A percentile compares a stretch with the other conserved stretches of the same genome.
Evolutionary conservation across 2,113 vertebrate species (phyloP).

Genomic region (Cryptomyrus ogoouensis): DNA sequence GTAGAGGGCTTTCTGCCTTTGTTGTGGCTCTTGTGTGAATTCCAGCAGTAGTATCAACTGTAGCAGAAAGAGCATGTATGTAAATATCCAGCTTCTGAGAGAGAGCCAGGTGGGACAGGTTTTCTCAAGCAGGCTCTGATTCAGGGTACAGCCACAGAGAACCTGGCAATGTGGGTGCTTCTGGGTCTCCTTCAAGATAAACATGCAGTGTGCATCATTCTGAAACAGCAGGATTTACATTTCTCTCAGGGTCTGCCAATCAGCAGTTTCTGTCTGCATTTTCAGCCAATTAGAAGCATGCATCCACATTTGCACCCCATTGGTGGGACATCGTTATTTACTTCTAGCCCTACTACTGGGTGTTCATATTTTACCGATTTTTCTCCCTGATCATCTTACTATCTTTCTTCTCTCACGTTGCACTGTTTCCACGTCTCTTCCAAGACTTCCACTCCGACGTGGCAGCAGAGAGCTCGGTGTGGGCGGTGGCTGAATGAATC

Average conservation of each 20-base stretch:
- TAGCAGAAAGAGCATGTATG: conserved; percentile 29
- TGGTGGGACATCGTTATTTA: neutral
- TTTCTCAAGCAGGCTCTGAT: neutral
- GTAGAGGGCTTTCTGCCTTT: conserved; percentile 38
- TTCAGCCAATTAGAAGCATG: neutral
- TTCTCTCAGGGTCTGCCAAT: neutral
- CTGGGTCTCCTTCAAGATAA: neutral
- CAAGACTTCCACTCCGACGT: neutral
- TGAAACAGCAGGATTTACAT: neutral
- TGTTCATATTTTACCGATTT: neutral
- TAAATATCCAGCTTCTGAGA: conserved; percentile 19
- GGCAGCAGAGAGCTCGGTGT: neutral
- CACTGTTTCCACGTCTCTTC: neutral
- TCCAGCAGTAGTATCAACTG: conserved; percentile 5
- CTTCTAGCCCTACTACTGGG: neutral
- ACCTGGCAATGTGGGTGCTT: neutral
- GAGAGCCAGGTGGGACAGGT: neutral
- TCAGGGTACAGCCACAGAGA: neutral
- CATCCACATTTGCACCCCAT: neutral
- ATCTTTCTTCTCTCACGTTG: neutral
- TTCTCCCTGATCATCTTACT: neutral
- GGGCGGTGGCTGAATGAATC: conserved; percentile 14
- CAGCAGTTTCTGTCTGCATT: neutral
- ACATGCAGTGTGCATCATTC: neutral
- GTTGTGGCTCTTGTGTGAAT: conserved; percentile 17